phyloP scores from a whole-genome alignment of 1,140 invertebrate genomes.

The Telenomus remus region DNA sequence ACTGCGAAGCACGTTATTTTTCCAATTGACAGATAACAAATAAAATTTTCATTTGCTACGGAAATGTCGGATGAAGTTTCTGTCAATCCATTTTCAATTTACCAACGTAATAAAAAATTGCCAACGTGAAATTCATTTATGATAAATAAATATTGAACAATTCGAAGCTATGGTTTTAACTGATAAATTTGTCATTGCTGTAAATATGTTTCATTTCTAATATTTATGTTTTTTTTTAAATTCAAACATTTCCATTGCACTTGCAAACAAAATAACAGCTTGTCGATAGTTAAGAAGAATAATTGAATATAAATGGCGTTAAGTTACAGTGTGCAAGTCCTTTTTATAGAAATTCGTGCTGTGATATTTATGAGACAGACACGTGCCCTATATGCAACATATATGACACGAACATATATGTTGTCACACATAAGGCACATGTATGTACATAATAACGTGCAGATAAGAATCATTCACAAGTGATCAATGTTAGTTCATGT shows the following conservation, averaged over 20 bases:
- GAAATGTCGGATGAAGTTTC: constrained; percentile 8
- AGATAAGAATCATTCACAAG: neutral
- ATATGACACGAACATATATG: constrained; percentile 25
- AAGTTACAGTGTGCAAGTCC: neutral
- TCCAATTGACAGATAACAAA: no score
- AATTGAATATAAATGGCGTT: neutral
- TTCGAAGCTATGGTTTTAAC: no score
- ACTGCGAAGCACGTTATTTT: no score
- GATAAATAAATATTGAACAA: no score
- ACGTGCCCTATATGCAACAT: constrained; percentile 33
- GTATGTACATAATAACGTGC: constrained; percentile 10
- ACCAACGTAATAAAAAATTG: neutral
- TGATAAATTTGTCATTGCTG: no score
- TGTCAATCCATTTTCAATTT: constrained; percentile 14
- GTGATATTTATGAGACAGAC: constrained; percentile 15
- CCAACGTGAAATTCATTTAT: neutral
- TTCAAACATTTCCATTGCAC: no score
- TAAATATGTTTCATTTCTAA: no score
- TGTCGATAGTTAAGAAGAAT: no score
- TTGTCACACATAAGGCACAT: constrained; percentile 16
- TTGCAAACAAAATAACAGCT: no score
- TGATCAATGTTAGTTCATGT: neutral
- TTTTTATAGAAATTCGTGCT: neutral
- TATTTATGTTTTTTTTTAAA: no score
- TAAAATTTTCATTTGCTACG: neutral